Evolutionary conservation across 2,113 vertebrate species (phyloP).

Genomic region (Conger conger): DNA sequence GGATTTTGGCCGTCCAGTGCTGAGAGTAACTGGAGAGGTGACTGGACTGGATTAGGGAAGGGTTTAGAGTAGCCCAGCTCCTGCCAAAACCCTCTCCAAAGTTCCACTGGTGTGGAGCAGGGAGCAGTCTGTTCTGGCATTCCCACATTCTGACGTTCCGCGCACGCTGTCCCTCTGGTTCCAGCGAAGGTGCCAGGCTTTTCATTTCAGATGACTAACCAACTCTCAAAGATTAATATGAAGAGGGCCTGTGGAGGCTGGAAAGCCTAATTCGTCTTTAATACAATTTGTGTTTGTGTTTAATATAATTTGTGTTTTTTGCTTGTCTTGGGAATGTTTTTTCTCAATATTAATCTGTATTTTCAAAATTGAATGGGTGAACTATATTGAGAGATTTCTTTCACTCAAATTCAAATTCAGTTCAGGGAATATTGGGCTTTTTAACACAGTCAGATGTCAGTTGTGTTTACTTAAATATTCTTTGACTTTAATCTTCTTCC

Average conservation of each 20-base stretch:
- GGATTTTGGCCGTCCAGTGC: not conserved
- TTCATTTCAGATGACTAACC: constrained; percentile 25
- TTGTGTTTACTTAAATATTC: not conserved
- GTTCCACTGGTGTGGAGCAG: not conserved
- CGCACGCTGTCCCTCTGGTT: no score
- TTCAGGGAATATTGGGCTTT: not conserved
- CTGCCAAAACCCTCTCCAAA: not conserved
- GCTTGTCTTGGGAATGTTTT: no score
- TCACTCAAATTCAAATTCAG: no score
- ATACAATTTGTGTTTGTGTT: no score
- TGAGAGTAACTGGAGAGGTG: not conserved
- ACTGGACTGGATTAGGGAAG: not conserved
- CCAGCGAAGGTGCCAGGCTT: not conserved
- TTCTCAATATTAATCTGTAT: no score
- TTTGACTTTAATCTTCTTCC: constrained; percentile 23
- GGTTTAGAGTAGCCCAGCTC: not conserved
- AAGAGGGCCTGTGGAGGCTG: not conserved
- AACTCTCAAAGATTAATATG: constrained; percentile 18
- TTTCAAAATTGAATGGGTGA: no score
- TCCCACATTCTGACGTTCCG: not conserved
- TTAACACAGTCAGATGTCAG: constrained; percentile 14
- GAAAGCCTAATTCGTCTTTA: constrained; percentile 48
- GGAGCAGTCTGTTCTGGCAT: not conserved
- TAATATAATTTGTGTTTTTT: no score
- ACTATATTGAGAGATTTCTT: no score